Percentiles rank a stretch among this genome's conserved stretches.
Conservation (phyloP, 2,797 vertebrate species). For the Lindbergichthys nudifrons region DNA sequence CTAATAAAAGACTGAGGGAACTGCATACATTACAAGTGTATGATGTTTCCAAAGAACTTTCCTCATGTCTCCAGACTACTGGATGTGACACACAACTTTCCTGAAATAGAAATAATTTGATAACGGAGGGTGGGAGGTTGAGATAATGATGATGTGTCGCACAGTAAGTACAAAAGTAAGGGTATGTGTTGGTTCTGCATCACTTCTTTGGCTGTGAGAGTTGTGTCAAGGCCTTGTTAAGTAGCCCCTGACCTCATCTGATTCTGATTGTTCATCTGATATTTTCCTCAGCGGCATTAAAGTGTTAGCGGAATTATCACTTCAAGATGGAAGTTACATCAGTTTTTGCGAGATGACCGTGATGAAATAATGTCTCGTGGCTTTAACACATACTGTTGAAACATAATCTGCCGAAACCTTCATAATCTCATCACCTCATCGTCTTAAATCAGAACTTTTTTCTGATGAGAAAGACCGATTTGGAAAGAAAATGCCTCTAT, state of each 20-base stretch:
- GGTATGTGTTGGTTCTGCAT: slow-evolving; percentile 12
- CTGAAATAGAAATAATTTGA: slow-evolving; percentile 51
- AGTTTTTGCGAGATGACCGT: slow-evolving; percentile 1
- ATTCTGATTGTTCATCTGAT: background rate
- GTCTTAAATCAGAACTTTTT: slow-evolving; percentile 16
- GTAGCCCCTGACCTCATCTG: slow-evolving; percentile 4
- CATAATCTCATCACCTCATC: slow-evolving; percentile 2
- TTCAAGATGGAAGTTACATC: slow-evolving; percentile 10
- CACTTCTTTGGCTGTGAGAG: background rate
- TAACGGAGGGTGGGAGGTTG: slow-evolving; percentile 22
- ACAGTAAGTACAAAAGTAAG: background rate
- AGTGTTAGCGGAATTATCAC: slow-evolving; percentile 8
- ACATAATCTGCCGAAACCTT: background rate
- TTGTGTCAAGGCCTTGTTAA: background rate
- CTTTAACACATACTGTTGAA: background rate
- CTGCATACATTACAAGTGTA: slow-evolving; percentile 4
- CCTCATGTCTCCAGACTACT: slow-evolving; percentile 28
- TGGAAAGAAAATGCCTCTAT: slow-evolving; percentile 14
- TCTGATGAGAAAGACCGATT: slow-evolving; percentile 25
- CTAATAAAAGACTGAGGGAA: slow-evolving; percentile 55
- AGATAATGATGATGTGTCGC: slow-evolving; percentile 37
- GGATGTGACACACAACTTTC: slow-evolving; percentile 33
- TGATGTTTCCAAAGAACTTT: slow-evolving; percentile 49
- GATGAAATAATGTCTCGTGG: slow-evolving; percentile 4
- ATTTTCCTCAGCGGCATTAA: background rate